These are phyloP conservation scores for Zophobas morio DNA, from an alignment of 1,140 invertebrate genomes.

Conservation along the genomic window DNA sequence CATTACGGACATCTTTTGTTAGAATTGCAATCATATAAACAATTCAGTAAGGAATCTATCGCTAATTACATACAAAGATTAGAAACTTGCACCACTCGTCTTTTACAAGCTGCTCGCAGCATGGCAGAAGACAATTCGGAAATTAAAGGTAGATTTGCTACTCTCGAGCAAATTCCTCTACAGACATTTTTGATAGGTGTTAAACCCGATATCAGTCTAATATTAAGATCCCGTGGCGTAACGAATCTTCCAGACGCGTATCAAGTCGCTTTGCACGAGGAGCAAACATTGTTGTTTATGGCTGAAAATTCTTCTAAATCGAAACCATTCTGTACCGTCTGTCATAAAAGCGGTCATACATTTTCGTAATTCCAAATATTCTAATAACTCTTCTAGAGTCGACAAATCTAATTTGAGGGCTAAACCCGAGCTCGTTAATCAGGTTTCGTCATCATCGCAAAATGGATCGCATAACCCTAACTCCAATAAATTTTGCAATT, in stretches of 20 bases:
- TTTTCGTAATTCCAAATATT: constrained; percentile 7
- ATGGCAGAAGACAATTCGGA: constrained; percentile 3
- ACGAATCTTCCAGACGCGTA: not conserved
- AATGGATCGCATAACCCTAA: not conserved
- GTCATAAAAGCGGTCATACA: not conserved
- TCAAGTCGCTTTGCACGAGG: not conserved
- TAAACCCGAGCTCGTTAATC: not conserved
- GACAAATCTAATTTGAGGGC: not conserved
- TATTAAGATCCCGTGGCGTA: constrained; percentile 4
- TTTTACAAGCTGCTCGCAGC: constrained; percentile 12
- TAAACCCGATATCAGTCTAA: constrained; percentile 7
- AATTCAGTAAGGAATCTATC: constrained; percentile 9
- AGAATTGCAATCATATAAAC: constrained; percentile 17
- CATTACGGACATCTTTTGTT: constrained; percentile 8
- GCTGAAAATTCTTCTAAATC: not conserved
- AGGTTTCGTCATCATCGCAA: not conserved
- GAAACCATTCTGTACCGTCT: not conserved
- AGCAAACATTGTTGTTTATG: not conserved
- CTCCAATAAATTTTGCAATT: constrained; percentile 17
- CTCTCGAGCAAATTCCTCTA: not conserved
- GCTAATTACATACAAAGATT: not conserved
- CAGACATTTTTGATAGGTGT: constrained; percentile 7
- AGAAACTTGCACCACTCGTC: constrained; percentile 1
- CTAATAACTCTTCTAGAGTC: not conserved
- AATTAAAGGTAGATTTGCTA: constrained; percentile 20